Evolutionary conservation across 2,113 vertebrate species (phyloP).

Genomic region (Sardina pilchardus): DNA sequence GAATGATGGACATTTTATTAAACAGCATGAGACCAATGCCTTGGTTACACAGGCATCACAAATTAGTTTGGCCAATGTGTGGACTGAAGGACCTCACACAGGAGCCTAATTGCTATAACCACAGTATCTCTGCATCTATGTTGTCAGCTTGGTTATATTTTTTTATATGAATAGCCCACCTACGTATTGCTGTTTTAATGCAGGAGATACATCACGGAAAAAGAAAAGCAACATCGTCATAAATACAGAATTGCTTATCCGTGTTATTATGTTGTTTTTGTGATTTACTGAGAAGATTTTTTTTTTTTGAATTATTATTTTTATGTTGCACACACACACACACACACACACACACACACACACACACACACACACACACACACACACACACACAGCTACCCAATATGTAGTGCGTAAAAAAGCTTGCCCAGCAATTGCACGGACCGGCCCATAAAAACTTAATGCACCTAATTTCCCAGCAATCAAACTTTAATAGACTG

Average conservation of each 20-base stretch:
- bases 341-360: slow-evolving; percentile 44
- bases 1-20: neutral
- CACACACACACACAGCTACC: slow-evolving; percentile 41
- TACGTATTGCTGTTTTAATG: neutral
- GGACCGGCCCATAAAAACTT: slow-evolving; percentile 93
- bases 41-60: neutral
- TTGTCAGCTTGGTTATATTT: too few species aligned
- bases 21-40: neutral
- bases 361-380: slow-evolving; percentile 48
- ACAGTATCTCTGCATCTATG: neutral
- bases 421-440: slow-evolving; percentile 91
- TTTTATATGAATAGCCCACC: neutral
- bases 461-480: slow-evolving; percentile 91
- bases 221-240: neutral
- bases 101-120: neutral
- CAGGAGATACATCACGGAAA: neutral
- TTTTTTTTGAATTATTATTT: neutral
- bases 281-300: neutral
- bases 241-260: neutral
- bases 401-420: slow-evolving; percentile 84
- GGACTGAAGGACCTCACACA: neutral
- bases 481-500: slow-evolving; percentile 99
- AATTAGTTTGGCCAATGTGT: slow-evolving; percentile 4
- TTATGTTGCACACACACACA: slow-evolving; percentile 20
- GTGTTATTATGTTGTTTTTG: neutral